Base-by-base conservation (phyloP, 2,113 vertebrate species). In the Dipodomys spectabilis region DNA sequence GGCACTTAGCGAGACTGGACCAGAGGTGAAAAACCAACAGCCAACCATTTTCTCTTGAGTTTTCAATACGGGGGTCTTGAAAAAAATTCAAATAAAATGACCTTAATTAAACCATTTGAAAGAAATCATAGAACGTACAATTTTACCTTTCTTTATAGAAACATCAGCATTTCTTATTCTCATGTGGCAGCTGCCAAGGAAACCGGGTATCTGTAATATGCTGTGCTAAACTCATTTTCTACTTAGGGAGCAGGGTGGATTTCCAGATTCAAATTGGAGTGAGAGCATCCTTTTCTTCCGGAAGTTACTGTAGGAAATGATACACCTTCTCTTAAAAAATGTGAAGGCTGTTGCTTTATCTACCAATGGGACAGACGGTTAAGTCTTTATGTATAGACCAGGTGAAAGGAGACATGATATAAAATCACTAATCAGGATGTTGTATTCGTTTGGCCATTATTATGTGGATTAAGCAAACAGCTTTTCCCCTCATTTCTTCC, bases 31-130 rank as follows among this genome's bases (percentile, higher is more conserved):
- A 96, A 98, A 93, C 98, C 98, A 99, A 95, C 98, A 98, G 88
- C 98, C 98, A 83, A 99, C 98, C 97, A 98, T 99, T 96, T 98
- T 98, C 96, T 99, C 98, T 94, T 97, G 98, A 65, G 97, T 98
- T 97, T 96, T 98, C 89, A 98, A 91, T 92, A 98, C 97, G 75
- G 98, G 98, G 72, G 96, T 98, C 99, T 99, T 92, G 80, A 97
- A 97, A 97, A 97, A 97, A 97, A 69, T 81, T 44, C 68, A 94
- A 95, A 91, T 19, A 93, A 82, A 85, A 93, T 5, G 16, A 79
- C 18, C 39, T 93, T 90, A 84, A 44, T 93, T 77, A 95, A 73
- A 86, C 16, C 6, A 82, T 15, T 71, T 45, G 20, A 60, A 35
- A 83, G 45, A 65, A 96, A 7, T 62, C 60, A 82, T 0, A 32